phyloP scores from a whole-genome alignment of 2,797 vertebrate species.

The Linurgus olivaceus region DNA sequence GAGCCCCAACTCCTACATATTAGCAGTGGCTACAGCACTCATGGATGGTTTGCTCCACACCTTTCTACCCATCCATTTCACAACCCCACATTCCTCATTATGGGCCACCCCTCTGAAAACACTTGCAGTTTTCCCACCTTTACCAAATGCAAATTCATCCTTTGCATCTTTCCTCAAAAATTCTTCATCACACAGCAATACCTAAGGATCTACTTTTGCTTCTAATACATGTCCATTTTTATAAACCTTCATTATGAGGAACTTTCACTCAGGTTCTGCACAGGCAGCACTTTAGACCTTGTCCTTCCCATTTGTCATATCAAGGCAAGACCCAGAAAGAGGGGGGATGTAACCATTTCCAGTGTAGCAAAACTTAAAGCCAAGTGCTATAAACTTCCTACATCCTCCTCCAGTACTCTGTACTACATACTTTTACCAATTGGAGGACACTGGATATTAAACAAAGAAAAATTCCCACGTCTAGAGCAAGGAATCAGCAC shows the following conservation, averaged over 20 bases:
- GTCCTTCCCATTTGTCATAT: not conserved
- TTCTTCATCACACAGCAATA: not conserved
- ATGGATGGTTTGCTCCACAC: not conserved
- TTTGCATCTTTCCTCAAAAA: not conserved
- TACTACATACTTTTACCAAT: not conserved
- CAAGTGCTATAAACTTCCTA: not conserved
- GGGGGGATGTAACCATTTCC: not conserved
- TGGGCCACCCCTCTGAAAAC: not conserved
- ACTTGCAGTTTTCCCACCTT: not conserved
- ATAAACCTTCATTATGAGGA: accelerated
- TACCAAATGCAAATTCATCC: not conserved
- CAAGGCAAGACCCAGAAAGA: not conserved
- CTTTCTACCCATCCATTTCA: not conserved
- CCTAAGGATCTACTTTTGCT: not conserved
- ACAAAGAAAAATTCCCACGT: not conserved
- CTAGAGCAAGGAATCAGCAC: not conserved
- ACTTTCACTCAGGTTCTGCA: not conserved
- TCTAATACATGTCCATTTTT: not conserved
- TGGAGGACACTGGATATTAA: not conserved
- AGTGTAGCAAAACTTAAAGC: not conserved
- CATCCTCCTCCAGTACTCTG: not conserved
- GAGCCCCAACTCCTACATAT: not conserved
- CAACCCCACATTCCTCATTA: not conserved
- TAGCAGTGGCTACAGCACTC: not conserved
- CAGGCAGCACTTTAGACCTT: not conserved